phyloP scores from a whole-genome alignment of 1,140 invertebrate species.

The Trypoxylus dichotomus region DNA sequence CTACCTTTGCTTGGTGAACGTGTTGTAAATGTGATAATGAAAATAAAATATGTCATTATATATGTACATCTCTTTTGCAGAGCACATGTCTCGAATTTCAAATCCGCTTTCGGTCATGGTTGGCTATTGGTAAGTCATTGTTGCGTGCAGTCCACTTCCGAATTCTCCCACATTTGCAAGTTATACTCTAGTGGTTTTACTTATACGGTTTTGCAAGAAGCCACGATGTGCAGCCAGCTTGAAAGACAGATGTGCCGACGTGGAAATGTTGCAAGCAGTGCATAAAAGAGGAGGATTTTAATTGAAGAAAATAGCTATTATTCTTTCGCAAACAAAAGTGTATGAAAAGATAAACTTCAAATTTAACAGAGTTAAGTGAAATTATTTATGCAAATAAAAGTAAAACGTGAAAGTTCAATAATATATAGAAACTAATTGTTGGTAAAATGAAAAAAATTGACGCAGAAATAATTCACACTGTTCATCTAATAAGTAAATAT shows the following conservation, averaged over 20 bases:
- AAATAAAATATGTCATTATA: not conserved
- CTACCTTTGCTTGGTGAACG: too few relatives aligned
- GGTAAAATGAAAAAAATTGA: not conserved
- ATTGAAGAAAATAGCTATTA: not conserved
- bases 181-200: not conserved
- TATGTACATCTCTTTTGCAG: not conserved
- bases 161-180: not conserved
- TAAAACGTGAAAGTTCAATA: too few relatives aligned
- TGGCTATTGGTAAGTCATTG: not conserved
- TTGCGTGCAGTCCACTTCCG: not conserved
- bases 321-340: too few relatives aligned
- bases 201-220: constrained; percentile 2
- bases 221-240: not conserved
- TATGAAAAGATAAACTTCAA: too few relatives aligned
- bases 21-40: too few relatives aligned
- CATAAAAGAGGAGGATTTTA: not conserved
- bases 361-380: too few relatives aligned
- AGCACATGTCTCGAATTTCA: not conserved
- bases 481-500: not conserved
- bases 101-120: not conserved
- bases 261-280: not conserved
- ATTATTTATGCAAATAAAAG: too few relatives aligned
- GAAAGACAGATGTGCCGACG: not conserved
- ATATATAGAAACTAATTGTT: too few relatives aligned
- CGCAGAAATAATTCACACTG: not conserved